phyloP scores from a whole-genome alignment of 1,140 invertebrate species.

The Drosophila nigrodunni region DNA sequence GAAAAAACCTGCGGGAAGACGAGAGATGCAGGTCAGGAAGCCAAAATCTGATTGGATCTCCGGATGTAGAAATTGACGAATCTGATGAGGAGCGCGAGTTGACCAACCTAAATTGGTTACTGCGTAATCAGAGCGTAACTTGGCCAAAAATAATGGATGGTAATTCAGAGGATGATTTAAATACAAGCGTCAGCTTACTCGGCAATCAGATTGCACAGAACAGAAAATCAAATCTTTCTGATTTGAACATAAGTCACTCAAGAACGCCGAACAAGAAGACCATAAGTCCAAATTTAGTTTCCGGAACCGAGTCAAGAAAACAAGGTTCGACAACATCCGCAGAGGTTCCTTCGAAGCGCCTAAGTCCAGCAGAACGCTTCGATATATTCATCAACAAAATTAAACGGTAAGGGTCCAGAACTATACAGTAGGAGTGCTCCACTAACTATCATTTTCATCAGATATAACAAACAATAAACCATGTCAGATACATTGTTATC shows the following conservation, averaged over 20 bases:
- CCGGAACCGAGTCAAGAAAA: slow-evolving; percentile 7
- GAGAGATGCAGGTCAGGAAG: background rate
- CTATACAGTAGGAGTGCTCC: too few species aligned
- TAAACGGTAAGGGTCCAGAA: slow-evolving; percentile 55
- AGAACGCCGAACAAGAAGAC: slow-evolving; percentile 9
- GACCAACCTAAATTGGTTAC: slow-evolving; percentile 78
- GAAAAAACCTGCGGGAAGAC: background rate
- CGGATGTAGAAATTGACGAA: slow-evolving; percentile 33
- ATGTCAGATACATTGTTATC: too few species aligned
- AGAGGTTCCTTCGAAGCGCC: slow-evolving; percentile 41
- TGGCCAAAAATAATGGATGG: slow-evolving; percentile 62
- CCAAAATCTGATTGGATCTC: background rate
- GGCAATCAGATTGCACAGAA: background rate
- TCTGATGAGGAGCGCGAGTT: slow-evolving; percentile 73
- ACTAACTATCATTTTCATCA: too few species aligned
- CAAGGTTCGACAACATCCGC: background rate
- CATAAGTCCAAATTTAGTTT: background rate
- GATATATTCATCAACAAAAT: slow-evolving; percentile 76
- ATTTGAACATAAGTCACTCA: background rate
- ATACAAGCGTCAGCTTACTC: background rate
- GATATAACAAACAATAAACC: too few species aligned
- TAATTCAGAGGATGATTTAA: slow-evolving; percentile 33
- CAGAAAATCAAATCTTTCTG: background rate
- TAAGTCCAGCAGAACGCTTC: slow-evolving; percentile 66
- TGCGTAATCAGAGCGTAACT: slow-evolving; percentile 70